Evolutionary conservation across 2,113 vertebrate species (phyloP).

Genomic region (Formicarius rufipectus): DNA sequence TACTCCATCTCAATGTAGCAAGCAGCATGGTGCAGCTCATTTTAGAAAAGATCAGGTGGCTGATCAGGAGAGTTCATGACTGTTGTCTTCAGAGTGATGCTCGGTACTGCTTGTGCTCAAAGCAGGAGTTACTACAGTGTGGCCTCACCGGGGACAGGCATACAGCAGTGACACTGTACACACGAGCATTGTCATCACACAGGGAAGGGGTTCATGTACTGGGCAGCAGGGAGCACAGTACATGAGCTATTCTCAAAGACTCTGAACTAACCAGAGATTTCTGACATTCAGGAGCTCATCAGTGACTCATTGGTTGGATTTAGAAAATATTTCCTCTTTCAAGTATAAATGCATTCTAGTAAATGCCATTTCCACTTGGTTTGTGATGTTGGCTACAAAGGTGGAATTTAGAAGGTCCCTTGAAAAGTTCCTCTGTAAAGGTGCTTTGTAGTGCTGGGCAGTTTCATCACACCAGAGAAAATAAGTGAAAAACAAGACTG

Average conservation of each 20-base stretch:
- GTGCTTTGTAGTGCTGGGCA: neutral
- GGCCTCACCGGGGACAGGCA: neutral
- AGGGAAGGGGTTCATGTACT: neutral
- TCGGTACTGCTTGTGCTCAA: neutral
- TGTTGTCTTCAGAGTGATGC: neutral
- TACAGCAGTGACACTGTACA: neutral
- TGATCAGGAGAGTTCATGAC: neutral
- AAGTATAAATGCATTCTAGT: neutral
- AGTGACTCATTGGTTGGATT: neutral
- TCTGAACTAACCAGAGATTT: neutral
- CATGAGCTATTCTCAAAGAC: neutral
- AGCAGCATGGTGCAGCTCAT: neutral
- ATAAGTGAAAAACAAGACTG: neutral
- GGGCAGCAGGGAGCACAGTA: neutral
- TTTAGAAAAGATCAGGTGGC: neutral
- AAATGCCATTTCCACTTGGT: neutral
- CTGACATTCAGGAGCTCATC: neutral
- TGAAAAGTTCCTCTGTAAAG: neutral
- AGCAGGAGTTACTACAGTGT: neutral
- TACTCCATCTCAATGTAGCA: neutral
- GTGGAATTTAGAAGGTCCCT: neutral
- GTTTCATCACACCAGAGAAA: neutral
- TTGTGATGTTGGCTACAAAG: neutral
- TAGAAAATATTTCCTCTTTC: neutral
- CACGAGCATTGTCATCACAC: accelerated